These are phyloP conservation scores for Willowsia nigromaculata DNA, from an alignment of 2,888 invertebrate genomes.

Conservation along the genomic window DNA sequence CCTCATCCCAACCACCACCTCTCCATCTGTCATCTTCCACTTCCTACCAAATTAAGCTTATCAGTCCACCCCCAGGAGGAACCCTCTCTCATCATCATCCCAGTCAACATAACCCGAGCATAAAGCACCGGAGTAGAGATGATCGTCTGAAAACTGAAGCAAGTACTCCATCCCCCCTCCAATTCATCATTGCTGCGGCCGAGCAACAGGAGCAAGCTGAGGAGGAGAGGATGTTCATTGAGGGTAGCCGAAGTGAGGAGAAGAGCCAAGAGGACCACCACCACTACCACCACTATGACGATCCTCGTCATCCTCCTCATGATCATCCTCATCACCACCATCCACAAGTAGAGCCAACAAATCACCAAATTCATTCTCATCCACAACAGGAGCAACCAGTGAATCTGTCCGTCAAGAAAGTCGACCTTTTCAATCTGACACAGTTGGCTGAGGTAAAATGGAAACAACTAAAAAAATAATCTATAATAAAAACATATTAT, in stretches of 20 bases:
- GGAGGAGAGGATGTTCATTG: constrained; percentile 56
- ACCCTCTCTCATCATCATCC: constrained; percentile 37
- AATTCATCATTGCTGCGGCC: constrained; percentile 67
- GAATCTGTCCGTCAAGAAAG: constrained; percentile 77
- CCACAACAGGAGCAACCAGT: constrained; percentile 74
- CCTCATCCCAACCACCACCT: neutral
- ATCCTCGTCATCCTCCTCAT: neutral
- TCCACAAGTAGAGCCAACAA: constrained; percentile 46
- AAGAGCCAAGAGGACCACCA: constrained; percentile 24
- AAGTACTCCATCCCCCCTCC: constrained; percentile 57
- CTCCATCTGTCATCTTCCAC: constrained; percentile 11
- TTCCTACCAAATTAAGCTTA: constrained; percentile 60
- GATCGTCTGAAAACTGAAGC: constrained; percentile 33
- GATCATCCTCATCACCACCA: neutral
- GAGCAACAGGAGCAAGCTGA: constrained; percentile 60
- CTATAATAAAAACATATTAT: neutral
- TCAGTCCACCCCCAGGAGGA: constrained; percentile 67
- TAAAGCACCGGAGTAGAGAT: neutral
- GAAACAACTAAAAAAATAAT: neutral
- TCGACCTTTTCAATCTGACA: constrained; percentile 87
- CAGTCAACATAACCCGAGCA: neutral
- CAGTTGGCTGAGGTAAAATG: constrained; percentile 85
- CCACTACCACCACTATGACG: neutral
- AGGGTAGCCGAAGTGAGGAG: constrained; percentile 69
- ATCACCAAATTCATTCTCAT: constrained; percentile 35